Conservation (phyloP, 2,113 vertebrate genomes). For the Willisornis vidua region DNA sequence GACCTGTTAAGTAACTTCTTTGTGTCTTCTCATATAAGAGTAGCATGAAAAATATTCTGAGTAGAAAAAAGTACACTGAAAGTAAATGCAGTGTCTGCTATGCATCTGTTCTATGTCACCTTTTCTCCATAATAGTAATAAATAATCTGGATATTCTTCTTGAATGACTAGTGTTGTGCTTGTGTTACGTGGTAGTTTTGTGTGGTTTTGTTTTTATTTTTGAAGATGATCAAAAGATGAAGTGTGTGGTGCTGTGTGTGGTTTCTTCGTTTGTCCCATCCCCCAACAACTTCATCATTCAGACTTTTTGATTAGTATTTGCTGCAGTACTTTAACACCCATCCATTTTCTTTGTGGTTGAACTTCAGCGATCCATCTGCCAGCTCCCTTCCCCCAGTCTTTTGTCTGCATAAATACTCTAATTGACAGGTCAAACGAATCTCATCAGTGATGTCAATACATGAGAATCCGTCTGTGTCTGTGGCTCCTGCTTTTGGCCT, state of each 20-base stretch:
- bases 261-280: not conserved
- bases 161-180: not conserved
- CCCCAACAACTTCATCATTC: not conserved
- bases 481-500: slow-evolving; percentile 30
- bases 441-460: slow-evolving; percentile 39
- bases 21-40: not conserved
- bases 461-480: not conserved
- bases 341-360: not conserved
- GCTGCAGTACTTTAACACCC: not conserved
- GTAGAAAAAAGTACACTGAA: not conserved
- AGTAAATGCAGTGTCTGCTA: not conserved
- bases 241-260: not conserved
- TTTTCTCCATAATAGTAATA: not conserved
- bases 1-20: not conserved
- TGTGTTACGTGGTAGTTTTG: not conserved
- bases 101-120: not conserved
- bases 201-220: not conserved
- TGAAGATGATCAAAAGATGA: not conserved
- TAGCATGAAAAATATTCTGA: not conserved
- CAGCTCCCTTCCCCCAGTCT: slow-evolving; percentile 47
- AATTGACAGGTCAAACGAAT: slow-evolving; percentile 50
- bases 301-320: not conserved
- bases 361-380: not conserved
- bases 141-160: not conserved
- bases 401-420: slow-evolving; percentile 50